These are phyloP conservation scores for Dioctria linearis DNA, from an alignment of 2,888 invertebrate species.

Conservation along the genomic window DNA sequence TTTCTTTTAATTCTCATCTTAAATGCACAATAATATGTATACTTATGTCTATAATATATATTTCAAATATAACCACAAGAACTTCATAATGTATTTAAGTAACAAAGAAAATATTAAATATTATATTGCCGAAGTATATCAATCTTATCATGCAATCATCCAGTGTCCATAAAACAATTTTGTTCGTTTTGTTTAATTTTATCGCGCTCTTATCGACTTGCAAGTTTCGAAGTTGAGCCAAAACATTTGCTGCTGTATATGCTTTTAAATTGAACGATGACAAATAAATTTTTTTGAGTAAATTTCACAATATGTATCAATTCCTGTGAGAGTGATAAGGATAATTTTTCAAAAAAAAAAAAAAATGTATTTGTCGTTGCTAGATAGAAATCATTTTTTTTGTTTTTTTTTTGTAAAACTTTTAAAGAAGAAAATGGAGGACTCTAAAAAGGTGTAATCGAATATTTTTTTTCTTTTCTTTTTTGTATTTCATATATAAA, in stretches of 20 bases:
- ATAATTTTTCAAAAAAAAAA: neutral
- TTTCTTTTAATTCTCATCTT: neutral
- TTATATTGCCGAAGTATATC: constrained; percentile 9
- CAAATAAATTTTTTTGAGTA: constrained; percentile 34
- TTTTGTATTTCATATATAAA: too few relatives aligned
- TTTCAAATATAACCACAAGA: too few relatives aligned
- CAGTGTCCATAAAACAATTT: constrained; percentile 23
- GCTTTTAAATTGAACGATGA: constrained; percentile 23
- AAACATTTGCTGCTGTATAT: neutral
- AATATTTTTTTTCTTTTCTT: too few relatives aligned
- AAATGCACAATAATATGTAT: neutral
- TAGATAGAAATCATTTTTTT: neutral
- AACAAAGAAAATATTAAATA: constrained; percentile 29
- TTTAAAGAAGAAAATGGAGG: too few relatives aligned
- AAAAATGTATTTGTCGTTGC: constrained; percentile 32
- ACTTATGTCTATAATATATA: too few relatives aligned
- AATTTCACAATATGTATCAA: neutral
- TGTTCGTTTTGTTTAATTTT: constrained; percentile 7
- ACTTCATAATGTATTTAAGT: neutral
- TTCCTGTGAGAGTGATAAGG: constrained; percentile 6
- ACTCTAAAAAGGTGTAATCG: too few relatives aligned
- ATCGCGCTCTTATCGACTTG: constrained; percentile 24
- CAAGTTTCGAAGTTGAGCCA: constrained; percentile 9
- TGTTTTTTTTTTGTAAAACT: neutral
- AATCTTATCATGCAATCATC: constrained; percentile 37